Conservation (phyloP, 1,140 invertebrate genomes). For the Brachionus paranguensis region DNA sequence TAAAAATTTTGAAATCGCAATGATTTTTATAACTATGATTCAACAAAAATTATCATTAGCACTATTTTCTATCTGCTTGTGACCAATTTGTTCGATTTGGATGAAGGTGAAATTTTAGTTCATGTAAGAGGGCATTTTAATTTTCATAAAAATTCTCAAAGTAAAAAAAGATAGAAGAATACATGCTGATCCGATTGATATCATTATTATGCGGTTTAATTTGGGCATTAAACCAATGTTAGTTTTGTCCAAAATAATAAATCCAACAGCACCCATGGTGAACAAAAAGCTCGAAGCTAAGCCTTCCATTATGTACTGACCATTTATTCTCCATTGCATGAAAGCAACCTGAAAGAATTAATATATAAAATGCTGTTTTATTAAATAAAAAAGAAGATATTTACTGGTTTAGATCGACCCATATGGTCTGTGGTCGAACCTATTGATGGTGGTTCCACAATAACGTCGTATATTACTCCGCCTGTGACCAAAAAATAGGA, state of each 20-base stretch:
- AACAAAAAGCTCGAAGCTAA: slow-evolving; percentile 92
- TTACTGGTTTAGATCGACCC: slow-evolving; percentile 75
- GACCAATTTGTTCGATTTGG: not conserved
- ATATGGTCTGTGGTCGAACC: slow-evolving; percentile 93
- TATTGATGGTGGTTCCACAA: slow-evolving; percentile 93
- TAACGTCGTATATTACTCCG: slow-evolving; percentile 96
- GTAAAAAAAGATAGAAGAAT: slow-evolving; percentile 89
- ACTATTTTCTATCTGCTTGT: not conserved
- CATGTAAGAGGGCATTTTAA: slow-evolving; percentile 74
- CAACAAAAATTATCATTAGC: not conserved
- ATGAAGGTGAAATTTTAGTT: not conserved
- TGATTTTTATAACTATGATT: not conserved
- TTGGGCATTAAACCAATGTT: slow-evolving; percentile 83
- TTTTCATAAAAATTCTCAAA: slow-evolving; percentile 96
- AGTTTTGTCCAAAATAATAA: slow-evolving; percentile 89
- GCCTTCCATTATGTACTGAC: slow-evolving; percentile 98
- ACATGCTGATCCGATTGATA: slow-evolving; percentile 83
- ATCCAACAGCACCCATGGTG: slow-evolving; percentile 86
- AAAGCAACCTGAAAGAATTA: slow-evolving; percentile 71
- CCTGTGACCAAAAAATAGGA: slow-evolving; percentile 97
- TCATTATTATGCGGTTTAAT: slow-evolving; percentile 81
- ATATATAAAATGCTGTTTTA: not conserved
- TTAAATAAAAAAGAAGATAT: slow-evolving; percentile 43
- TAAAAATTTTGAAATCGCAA: not conserved
- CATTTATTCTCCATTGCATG: slow-evolving; percentile 95